phyloP scores from a whole-genome alignment of 2,797 vertebrate species.

The Nothura maculosa region DNA sequence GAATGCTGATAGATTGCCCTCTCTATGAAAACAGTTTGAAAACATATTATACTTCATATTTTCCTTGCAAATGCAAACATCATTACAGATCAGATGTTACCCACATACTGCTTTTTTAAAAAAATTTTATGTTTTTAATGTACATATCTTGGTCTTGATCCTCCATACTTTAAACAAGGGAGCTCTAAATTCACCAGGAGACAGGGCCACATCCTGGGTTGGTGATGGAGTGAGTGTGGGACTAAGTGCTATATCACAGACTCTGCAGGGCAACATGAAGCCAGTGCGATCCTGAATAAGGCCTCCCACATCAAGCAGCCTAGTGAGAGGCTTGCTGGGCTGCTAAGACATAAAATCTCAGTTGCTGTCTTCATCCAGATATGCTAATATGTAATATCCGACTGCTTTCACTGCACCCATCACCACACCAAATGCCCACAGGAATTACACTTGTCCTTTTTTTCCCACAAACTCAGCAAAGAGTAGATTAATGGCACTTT shows the following conservation, averaged over 20 bases:
- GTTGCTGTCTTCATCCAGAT: neutral
- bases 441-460: neutral
- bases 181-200: neutral
- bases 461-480: conserved; percentile 4
- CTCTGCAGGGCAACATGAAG: rapidly evolving
- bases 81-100: neutral
- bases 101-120: neutral
- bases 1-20: neutral
- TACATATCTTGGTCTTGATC: neutral
- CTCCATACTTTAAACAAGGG: neutral
- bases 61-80: neutral
- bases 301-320: rapidly evolving
- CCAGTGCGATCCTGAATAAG: neutral
- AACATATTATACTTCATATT: neutral
- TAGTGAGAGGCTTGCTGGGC: neutral
- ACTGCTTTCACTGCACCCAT: neutral
- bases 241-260: neutral
- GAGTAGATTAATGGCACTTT: conserved; percentile 52
- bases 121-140: neutral
- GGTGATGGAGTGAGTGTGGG: neutral
- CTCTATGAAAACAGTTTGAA: neutral
- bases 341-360: neutral
- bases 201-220: neutral
- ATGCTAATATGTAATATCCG: neutral
- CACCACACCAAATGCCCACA: neutral